Evolutionary conservation across 2,113 vertebrate species (phyloP), one percentile per base, ranked within the genome.

Genomic region (Pampusana beccarii): DNA sequence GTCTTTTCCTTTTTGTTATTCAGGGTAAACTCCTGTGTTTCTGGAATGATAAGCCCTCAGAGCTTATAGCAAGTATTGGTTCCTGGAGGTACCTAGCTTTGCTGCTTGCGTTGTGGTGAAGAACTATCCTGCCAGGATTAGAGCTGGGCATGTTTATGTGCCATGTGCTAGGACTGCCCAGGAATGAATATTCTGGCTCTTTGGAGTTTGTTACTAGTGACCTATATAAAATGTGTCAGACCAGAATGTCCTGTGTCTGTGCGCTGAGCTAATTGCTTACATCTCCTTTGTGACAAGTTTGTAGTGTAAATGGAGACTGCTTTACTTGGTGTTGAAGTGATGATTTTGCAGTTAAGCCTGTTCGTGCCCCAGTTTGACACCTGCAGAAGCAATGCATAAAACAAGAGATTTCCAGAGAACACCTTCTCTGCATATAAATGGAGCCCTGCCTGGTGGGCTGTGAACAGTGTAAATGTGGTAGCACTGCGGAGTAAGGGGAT

Each of bases 201-300:
- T 61, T 40, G 64, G 74, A 86, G 40, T 89, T 75, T 65, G 40
- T 85, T 78, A 29, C 66, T 73, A 56, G 53, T 79, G 90, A 72
- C 85, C 93, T 80, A 46, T 23, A 91, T 77, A 90, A 87, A 72
- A 60, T 74, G 66, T 86, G 81, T 91, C 71, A 69, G 85, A 79
- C 71, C 66, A 84, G 88, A 80, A 69, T 40, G 53, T 73, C 71
- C 65, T 33, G 19, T 5, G 4, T 77, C 78, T 79, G 38, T 48
- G 73, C 50, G 2, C 74, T 17, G 78, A 80, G 74, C 36, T 94
- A 54, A 79, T 51, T 77, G 70, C 48, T 40, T 48, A 28, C 67
- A 50, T 86, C 56, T 93, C 62, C 85, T 85, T 77, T 6, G 1
- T 0, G 0, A 56, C 33, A 34, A 64, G 80, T 67, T 42, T 72